Conservation (phyloP, 2,888 invertebrate genomes). For the Yponomeuta malinellus region DNA sequence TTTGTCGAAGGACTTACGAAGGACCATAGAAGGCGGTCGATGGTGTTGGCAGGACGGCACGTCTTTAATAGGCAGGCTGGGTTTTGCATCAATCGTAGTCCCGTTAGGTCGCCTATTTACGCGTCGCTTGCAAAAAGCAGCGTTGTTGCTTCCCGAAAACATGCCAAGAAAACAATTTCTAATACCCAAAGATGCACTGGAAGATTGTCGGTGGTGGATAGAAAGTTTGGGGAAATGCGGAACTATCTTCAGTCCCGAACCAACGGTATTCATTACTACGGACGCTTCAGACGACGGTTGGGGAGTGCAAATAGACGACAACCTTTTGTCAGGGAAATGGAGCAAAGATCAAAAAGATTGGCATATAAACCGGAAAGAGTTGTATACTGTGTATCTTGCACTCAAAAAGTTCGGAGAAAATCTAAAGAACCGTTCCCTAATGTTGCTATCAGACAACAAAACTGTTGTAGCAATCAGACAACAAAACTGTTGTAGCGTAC, state of each 20-base stretch:
- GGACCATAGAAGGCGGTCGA: not conserved
- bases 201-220: conserved; percentile 23
- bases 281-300: conserved; percentile 27
- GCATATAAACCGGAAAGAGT: conserved; percentile 29
- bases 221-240: conserved; percentile 13
- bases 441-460: too few species aligned
- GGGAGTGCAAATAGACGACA: conserved; percentile 23
- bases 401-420: too few species aligned
- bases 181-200: conserved; percentile 13
- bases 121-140: conserved; percentile 21
- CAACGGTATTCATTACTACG: conserved; percentile 22
- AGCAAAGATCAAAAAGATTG: conserved; percentile 18
- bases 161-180: not conserved
- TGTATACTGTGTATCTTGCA: conserved; percentile 21
- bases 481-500: conserved; percentile 25
- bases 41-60: conserved; percentile 22
- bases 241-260: conserved; percentile 17
- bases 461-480: conserved; percentile 24
- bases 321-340: conserved; percentile 19
- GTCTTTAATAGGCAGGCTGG: conserved; percentile 21
- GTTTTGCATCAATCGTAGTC: conserved; percentile 22
- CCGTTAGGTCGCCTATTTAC: conserved; percentile 20
- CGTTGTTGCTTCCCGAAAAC: conserved; percentile 6
- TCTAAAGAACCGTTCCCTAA: too few species aligned
- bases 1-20: not conserved